Evolutionary conservation across 2,797 vertebrate species (phyloP), one percentile per base, ranked within the genome.

Genomic region (Pseudochromis fuscus): DNA sequence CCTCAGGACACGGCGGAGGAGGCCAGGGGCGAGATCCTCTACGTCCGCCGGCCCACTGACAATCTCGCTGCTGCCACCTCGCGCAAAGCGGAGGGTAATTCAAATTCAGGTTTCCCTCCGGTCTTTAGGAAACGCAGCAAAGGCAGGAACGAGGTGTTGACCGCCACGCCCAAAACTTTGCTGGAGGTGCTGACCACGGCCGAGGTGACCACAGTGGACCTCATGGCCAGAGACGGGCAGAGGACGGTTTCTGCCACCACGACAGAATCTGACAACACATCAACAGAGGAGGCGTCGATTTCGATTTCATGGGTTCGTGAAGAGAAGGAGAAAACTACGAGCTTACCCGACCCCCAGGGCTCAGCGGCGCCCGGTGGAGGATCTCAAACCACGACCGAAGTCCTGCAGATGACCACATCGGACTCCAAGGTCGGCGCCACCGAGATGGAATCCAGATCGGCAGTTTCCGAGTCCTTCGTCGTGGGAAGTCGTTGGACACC

Each of bases 11-110:
- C 78, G 4, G 78, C 82, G 44, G 79, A 88, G 33, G 93, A 95
- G 75, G 91, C 91, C 56, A 83, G 74, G 55, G 94, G 92, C n/a
- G 90, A 93, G 75, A 89, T 93, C 68, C 72, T 92, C 12, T 94
- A 88, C 11, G 44, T 92, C 37, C 86, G 30, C n/a, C 64, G 53
- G 1, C 90, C 91, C 6, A 67, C 85, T 13, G 86, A 87, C 35
- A 77, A 64, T 33, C 67, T 77, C 6, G 48, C 49, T 16, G 64
- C 84, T 27, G 28, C 59, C 10, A n/a, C 73, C 13, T 63, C 79
- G 7, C 58, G 2, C 33, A 84, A 12, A 35, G 58, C 11, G 9
- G 81, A 83, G 15, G 50, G 40, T 10, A 38, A 10, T 10, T 79
- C 83, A 27, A 79, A 74, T 40, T 59, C 76, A 12, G 77, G 46